These are phyloP conservation scores for Crotalus helleri DNA, from an alignment of 2,113 vertebrate species.

Conservation along the genomic window DNA sequence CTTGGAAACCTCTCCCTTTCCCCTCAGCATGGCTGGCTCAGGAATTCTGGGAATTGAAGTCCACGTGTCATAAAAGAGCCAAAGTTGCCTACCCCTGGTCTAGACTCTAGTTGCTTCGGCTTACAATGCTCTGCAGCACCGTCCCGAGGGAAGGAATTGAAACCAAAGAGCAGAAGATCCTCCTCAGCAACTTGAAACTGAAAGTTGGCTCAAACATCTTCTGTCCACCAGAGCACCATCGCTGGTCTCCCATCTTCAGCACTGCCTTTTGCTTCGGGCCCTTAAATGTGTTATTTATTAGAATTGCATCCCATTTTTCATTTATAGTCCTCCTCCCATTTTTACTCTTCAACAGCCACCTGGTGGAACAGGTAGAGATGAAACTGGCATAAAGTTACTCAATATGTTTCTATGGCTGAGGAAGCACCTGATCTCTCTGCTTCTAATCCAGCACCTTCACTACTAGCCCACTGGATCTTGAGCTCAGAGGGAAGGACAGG, in stretches of 20 bases:
- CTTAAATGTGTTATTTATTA: background rate
- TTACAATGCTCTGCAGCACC: background rate
- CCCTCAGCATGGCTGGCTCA: too few relatives aligned
- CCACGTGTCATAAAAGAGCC: too few relatives aligned
- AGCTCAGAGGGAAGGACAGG: background rate
- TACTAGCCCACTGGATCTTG: background rate
- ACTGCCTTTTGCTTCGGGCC: background rate
- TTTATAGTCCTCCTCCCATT: background rate
- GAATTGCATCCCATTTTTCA: background rate
- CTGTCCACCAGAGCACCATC: background rate
- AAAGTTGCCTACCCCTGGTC: too few relatives aligned
- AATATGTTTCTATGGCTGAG: background rate
- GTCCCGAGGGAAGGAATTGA: background rate
- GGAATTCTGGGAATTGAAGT: too few relatives aligned
- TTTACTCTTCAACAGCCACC: background rate
- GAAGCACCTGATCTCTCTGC: background rate
- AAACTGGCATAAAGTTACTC: background rate
- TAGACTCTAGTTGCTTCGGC: background rate
- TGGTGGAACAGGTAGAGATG: background rate
- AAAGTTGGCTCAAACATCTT: background rate
- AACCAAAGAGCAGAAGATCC: background rate
- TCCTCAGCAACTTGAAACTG: background rate
- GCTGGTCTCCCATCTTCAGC: background rate
- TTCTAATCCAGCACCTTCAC: background rate
- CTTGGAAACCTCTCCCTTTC: too few relatives aligned